Base-by-base conservation (phyloP, 2,113 vertebrate species). In the Neogobius melanostomus region DNA sequence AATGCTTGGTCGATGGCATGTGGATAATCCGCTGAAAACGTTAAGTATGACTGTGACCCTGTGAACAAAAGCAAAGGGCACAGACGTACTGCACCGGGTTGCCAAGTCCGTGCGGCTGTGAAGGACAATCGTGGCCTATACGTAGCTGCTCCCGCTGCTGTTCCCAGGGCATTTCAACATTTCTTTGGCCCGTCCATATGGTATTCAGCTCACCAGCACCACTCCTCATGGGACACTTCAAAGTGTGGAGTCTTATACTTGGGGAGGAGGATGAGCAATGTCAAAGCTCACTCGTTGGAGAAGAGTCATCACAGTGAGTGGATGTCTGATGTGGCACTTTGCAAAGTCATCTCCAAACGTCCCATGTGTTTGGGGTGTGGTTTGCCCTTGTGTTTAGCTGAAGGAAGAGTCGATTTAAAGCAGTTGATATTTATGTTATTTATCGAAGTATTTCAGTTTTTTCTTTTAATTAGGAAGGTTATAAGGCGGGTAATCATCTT, bases 401-500 rank as follows among this genome's bases (percentile, higher is more conserved):
- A 76, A 79, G 72, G 78, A 86, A 36, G 28, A 36, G 28, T 86
- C 85, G 87, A 85, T 82, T 83, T 79, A 83, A 81, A 83, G 78
- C 51, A 49, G 28, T 36, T 36, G 28, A 36, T 5, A 3, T 36
- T 36, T 36, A 4, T 36, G 4, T 85, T 91, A 91, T 87, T 84
- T 21, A 21, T 21, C 21, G 2, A 21, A 64, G 57, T 72, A 79
- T 72, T 78, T 82, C 86, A 82, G 82, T 21, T 76, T 75, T 82
- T 82, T 36, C 3, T 85, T 90, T 92, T 89, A 84, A 83, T 82
- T 77, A 46, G 59, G 72, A 85, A 83, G 87, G 87, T 87, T 85
- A 85, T 79, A 84, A 85, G 82, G 79, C 84, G 77, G 82, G 64
- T 84, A 75, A 88, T 86, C 82, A 85, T 82, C 82, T 82, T 72